Conservation (phyloP, 2,113 vertebrate species). For the Pygoscelis adeliae region DNA sequence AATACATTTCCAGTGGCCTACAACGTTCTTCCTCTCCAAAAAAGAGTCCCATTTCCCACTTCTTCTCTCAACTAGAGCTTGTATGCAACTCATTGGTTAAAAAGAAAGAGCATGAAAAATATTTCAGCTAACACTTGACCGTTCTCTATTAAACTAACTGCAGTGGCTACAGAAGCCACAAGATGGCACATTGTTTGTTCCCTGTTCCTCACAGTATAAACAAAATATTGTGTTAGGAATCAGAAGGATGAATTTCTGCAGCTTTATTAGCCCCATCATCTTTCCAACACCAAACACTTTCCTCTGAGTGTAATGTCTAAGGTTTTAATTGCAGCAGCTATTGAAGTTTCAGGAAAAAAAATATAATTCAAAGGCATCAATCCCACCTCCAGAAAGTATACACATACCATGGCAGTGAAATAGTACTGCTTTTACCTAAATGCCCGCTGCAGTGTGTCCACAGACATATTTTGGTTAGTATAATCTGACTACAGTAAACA, state of each 20-base stretch:
- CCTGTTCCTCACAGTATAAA: neutral
- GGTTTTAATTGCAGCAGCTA: neutral
- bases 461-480: neutral
- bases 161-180: constrained; percentile 53
- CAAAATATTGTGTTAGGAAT: neutral
- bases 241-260: neutral
- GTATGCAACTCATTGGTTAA: neutral
- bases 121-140: neutral
- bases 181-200: constrained; percentile 66
- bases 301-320: neutral
- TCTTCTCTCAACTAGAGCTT: neutral
- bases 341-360: neutral
- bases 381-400: neutral
- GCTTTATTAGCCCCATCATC: neutral
- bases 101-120: neutral
- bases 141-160: neutral
- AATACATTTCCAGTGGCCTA: neutral
- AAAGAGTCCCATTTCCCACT: neutral
- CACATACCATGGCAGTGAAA: neutral
- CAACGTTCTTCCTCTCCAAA: fast-evolving
- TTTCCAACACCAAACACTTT: neutral
- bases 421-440: neutral
- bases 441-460: neutral
- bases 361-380: neutral
- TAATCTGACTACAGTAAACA: neutral